phyloP scores from a whole-genome alignment of 2,888 invertebrate species.

The Operophtera brumata region DNA sequence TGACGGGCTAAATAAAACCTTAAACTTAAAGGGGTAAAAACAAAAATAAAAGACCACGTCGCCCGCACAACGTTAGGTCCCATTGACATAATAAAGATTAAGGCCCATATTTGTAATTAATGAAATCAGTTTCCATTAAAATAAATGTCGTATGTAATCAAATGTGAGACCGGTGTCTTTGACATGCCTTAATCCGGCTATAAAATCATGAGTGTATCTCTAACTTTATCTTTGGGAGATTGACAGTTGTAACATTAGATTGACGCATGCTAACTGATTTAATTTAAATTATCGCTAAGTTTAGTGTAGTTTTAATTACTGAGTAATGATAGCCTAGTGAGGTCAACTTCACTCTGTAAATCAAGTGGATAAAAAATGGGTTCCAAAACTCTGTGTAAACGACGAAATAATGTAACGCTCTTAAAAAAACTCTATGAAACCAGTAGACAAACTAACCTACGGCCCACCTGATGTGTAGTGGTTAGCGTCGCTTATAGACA shows the following conservation, averaged over 20 bases:
- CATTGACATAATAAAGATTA: slow-evolving; percentile 67
- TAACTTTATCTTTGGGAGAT: slow-evolving; percentile 55
- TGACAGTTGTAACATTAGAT: slow-evolving; percentile 53
- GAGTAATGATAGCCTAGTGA: background rate
- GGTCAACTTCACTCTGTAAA: too few species aligned
- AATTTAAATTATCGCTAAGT: slow-evolving; percentile 58
- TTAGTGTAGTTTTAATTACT: slow-evolving; percentile 35
- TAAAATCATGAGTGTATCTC: slow-evolving; percentile 44
- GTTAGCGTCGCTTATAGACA: too few species aligned
- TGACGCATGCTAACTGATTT: slow-evolving; percentile 57
- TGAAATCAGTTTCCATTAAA: slow-evolving; percentile 67
- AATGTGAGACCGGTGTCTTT: slow-evolving; percentile 56
- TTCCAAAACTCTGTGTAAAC: background rate
- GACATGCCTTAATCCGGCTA: slow-evolving; percentile 51
- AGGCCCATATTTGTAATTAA: slow-evolving; percentile 69
- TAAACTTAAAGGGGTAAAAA: slow-evolving; percentile 45
- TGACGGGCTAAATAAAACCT: slow-evolving; percentile 54
- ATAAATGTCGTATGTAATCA: slow-evolving; percentile 53
- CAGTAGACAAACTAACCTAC: too few species aligned
- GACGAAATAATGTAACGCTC: too few species aligned
- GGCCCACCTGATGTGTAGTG: too few species aligned
- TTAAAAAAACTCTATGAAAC: too few species aligned
- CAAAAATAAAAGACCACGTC: slow-evolving; percentile 46
- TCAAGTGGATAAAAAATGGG: too few species aligned
- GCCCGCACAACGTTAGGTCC: slow-evolving; percentile 42